Conservation (phyloP, 2,113 vertebrate species). For the Geothlypis trichas region DNA sequence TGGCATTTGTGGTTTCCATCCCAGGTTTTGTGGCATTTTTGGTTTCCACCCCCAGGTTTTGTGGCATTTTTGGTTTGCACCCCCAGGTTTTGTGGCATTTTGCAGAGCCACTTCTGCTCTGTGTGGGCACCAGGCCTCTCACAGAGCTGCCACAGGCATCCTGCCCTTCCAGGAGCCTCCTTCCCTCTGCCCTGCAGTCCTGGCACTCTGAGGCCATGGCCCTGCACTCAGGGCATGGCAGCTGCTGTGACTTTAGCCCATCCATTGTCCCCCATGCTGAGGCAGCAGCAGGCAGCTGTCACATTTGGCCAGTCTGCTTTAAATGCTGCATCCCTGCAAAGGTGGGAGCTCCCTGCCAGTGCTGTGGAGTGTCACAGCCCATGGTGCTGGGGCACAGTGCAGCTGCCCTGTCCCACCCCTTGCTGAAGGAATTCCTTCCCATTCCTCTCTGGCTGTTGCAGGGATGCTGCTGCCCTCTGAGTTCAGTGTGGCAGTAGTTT, state of each 20-base stretch:
- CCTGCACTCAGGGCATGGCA: neutral
- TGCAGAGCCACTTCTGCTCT: neutral
- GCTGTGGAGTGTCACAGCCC: neutral
- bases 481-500: neutral
- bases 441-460: neutral
- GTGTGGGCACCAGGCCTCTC: neutral
- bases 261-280: neutral
- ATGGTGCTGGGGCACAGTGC: neutral
- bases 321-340: neutral
- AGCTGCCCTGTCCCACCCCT: neutral
- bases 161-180: neutral
- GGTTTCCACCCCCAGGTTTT: neutral
- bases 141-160: neutral
- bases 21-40: neutral
- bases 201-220: neutral
- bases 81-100: neutral
- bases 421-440: neutral
- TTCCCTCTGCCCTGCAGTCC: neutral
- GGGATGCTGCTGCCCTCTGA: neutral
- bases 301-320: neutral
- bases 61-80: too few species aligned
- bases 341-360: neutral
- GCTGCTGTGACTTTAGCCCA: neutral
- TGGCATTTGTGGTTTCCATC: neutral
- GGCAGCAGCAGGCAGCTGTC: neutral